phyloP scores from a whole-genome alignment of 1,140 invertebrate species.

The Rhynchophorus ferrugineus region DNA sequence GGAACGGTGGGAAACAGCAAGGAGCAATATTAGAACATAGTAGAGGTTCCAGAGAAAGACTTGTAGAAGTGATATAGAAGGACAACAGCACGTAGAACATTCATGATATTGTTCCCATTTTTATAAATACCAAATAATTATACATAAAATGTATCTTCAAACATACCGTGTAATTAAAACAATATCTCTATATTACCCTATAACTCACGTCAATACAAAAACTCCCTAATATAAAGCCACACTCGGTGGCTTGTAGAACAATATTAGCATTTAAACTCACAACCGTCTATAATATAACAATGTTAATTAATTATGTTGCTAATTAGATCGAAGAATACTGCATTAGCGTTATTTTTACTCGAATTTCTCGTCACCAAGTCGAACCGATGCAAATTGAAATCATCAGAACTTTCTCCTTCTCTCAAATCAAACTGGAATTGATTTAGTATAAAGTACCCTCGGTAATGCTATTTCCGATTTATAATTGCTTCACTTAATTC shows the following conservation, averaged over 20 bases:
- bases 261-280: slow-evolving; percentile 38
- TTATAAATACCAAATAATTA: too few relatives aligned
- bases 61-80: too few relatives aligned
- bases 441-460: slow-evolving; percentile 10
- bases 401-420: not conserved
- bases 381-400: slow-evolving; percentile 13
- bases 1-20: too few relatives aligned
- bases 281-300: slow-evolving; percentile 37
- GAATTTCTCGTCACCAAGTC: too few relatives aligned
- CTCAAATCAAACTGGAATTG: too few relatives aligned
- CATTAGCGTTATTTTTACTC: slow-evolving; percentile 32
- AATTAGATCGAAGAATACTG: slow-evolving; percentile 33
- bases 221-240: slow-evolving; percentile 13
- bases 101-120: too few relatives aligned
- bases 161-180: too few relatives aligned
- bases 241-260: slow-evolving; percentile 29
- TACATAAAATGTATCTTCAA: too few relatives aligned
- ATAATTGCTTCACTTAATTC: slow-evolving; percentile 8
- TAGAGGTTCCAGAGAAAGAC: too few relatives aligned
- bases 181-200: too few relatives aligned
- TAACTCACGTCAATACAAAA: slow-evolving; percentile 2
- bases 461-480: slow-evolving; percentile 9
- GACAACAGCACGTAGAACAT: too few relatives aligned
- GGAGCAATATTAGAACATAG: too few relatives aligned
- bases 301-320: slow-evolving; percentile 38